Evolutionary conservation across 1,140 invertebrate genomes (phyloP).

Genomic region (Lanistes nyassanus): DNA sequence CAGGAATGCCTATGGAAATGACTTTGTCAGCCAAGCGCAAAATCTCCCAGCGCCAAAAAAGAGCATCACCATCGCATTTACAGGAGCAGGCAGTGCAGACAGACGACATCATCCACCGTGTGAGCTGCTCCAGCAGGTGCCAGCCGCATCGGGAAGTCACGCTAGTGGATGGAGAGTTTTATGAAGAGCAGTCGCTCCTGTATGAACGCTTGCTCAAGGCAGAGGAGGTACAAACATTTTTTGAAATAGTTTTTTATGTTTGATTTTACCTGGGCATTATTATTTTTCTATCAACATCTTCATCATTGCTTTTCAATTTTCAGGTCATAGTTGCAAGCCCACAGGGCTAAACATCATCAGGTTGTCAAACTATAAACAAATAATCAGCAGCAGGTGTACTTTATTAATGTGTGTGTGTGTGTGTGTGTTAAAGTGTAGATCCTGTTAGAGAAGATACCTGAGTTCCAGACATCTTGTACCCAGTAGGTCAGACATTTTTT

Average conservation of each 20-base stretch:
- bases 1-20: constrained; percentile 32
- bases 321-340: no score
- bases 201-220: constrained; percentile 58
- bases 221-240: constrained; percentile 53
- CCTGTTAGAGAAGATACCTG: no score
- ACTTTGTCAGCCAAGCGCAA: constrained; percentile 61
- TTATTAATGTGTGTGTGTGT: no score
- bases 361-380: no score
- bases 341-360: no score
- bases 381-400: no score
- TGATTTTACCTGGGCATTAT: background rate
- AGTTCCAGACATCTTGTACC: no score
- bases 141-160: constrained; percentile 44
- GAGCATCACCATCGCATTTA: constrained; percentile 30
- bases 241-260: background rate
- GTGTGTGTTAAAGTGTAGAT: no score
- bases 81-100: constrained; percentile 59
- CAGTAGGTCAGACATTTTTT: no score
- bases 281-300: constrained; percentile 4
- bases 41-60: constrained; percentile 61
- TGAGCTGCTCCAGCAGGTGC: constrained; percentile 22
- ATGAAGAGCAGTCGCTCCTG: constrained; percentile 55
- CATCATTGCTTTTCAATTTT: background rate
- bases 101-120: constrained; percentile 34
- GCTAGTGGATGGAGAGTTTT: constrained; percentile 55